These are phyloP conservation scores for Acanthochromis polyacanthus DNA, from an alignment of 2,113 vertebrate species.

Conservation along the genomic window DNA sequence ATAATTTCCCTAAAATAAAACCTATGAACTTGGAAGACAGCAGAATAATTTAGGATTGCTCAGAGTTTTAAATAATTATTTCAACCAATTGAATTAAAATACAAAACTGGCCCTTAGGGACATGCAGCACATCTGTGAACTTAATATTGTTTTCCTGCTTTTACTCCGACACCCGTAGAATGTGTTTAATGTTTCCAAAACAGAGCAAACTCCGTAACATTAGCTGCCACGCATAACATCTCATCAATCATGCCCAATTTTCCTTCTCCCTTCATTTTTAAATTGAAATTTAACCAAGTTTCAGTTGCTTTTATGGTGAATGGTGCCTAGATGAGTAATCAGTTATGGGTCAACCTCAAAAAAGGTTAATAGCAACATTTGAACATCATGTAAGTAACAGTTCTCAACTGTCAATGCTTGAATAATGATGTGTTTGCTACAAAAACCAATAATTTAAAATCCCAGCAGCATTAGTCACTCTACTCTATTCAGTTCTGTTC, in stretches of 20 bases:
- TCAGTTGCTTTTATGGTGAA: neutral
- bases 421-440: neutral
- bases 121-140: neutral
- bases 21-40: constrained; percentile 32
- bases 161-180: neutral
- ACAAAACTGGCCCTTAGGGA: constrained; percentile 17
- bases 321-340: neutral
- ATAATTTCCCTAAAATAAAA: constrained; percentile 50
- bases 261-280: constrained; percentile 18
- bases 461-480: neutral
- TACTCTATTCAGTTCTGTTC: no score
- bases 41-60: constrained; percentile 16
- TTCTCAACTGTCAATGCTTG: neutral
- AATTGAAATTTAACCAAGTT: constrained; percentile 15
- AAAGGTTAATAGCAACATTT: constrained; percentile 21
- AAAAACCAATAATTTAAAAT: neutral
- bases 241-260: constrained; percentile 35
- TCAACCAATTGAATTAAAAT: constrained; percentile 22
- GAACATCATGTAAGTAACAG: neutral
- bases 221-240: constrained; percentile 6
- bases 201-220: constrained; percentile 1
- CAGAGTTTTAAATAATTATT: constrained; percentile 37
- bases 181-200: constrained; percentile 6
- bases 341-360: constrained; percentile 13
- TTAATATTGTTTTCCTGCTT: constrained; percentile 5